Evolutionary conservation across 35 echinoderm and acorn worm genomes (phyloP).

Genomic region (Ophioderma brevispina): DNA sequence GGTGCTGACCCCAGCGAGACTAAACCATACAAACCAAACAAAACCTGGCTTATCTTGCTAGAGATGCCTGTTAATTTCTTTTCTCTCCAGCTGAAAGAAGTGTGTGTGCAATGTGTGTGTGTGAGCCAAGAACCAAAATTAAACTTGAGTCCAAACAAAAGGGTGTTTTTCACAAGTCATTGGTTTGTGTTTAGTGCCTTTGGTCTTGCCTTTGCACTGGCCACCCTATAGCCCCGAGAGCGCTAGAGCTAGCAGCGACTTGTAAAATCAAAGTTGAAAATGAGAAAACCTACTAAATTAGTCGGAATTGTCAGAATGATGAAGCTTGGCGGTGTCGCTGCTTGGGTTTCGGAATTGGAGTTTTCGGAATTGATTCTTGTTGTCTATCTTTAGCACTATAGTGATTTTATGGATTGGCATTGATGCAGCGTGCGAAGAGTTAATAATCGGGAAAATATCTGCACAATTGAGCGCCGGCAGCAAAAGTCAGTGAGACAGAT

Average conservation of each 20-base stretch:
- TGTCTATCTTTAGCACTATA: neutral
- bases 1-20: neutral
- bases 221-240: neutral
- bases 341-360: neutral
- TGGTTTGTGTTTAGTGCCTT: neutral
- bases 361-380: neutral
- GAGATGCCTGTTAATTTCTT: slow-evolving; percentile 6
- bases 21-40: neutral
- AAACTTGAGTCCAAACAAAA: slow-evolving; percentile 6
- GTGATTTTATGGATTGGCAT: neutral
- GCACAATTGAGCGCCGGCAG: slow-evolving; percentile 7
- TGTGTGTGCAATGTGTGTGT: neutral
- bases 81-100: neutral
- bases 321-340: neutral
- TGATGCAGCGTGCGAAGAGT: neutral
- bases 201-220: neutral
- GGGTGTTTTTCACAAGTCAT: neutral
- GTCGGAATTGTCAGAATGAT: neutral
- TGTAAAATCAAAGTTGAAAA: neutral
- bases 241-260: neutral
- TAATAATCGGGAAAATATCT: slow-evolving; percentile 14
- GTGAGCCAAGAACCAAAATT: neutral
- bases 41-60: neutral
- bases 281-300: neutral
- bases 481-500: slow-evolving; percentile 9